phyloP scores from a whole-genome alignment of 2,113 vertebrate genomes.

The Argyrosomus japonicus region DNA sequence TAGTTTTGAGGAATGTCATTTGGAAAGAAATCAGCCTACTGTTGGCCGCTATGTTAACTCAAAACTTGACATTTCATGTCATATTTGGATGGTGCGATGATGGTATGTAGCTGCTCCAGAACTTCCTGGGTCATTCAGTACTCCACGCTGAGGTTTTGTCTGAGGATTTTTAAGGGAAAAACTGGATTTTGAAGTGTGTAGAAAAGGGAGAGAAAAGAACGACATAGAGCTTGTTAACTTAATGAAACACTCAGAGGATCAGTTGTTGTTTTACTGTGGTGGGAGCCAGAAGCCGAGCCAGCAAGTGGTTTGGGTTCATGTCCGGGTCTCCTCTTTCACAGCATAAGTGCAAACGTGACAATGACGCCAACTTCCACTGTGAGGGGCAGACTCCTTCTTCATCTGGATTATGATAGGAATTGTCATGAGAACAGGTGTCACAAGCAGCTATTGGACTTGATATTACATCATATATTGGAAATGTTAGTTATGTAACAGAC shows the following conservation, averaged over 20 bases:
- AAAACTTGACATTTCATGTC: conserved; percentile 47
- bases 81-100: conserved; percentile 31
- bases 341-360: conserved; percentile 69
- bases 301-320: conserved; percentile 61
- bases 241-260: conserved; percentile 70
- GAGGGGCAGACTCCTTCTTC: conserved; percentile 44
- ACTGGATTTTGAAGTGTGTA: conserved; percentile 5
- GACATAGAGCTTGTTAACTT: conserved; percentile 57
- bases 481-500: conserved; percentile 23
- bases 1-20: conserved; percentile 31
- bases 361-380: conserved; percentile 64
- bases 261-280: conserved; percentile 66
- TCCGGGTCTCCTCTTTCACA: conserved; percentile 63
- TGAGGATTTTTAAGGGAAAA: conserved; percentile 33
- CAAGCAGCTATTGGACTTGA: conserved; percentile 5
- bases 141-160: conserved; percentile 36
- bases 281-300: conserved; percentile 53
- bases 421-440: conserved; percentile 58
- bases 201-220: not conserved
- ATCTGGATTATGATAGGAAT: conserved; percentile 39
- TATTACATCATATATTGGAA: not conserved
- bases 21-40: conserved; percentile 52
- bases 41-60: conserved; percentile 4
- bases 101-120: conserved; percentile 23
- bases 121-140: conserved; percentile 26